Percentiles rank a stretch among this genome's conserved stretches.
phyloP scores from a whole-genome alignment of 2,888 invertebrate species.

The Apamea anceps region DNA sequence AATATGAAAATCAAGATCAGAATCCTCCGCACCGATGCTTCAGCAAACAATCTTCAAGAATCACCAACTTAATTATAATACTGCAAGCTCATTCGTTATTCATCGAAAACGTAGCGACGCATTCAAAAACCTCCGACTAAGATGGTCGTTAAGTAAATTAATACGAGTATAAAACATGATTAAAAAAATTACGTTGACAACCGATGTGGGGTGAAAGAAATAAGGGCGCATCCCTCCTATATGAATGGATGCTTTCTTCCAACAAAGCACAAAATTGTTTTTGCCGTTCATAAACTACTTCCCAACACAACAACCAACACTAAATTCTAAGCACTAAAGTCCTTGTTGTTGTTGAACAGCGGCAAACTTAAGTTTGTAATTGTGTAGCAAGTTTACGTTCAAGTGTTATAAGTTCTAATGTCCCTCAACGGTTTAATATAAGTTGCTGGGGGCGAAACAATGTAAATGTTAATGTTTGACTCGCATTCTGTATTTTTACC shows the following conservation, averaged over 20 bases:
- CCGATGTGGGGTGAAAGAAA: conserved; percentile 75
- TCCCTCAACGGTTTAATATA: conserved; percentile 86
- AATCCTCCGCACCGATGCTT: conserved; percentile 69
- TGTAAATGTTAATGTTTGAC: conserved; percentile 86
- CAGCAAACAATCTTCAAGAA: conserved; percentile 76
- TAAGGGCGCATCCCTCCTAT: conserved; percentile 82
- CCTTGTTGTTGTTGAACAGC: conserved; percentile 46
- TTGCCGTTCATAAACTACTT: conserved; percentile 44
- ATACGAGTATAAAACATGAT: conserved; percentile 90
- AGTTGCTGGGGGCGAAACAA: conserved; percentile 85
- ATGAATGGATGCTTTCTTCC: conserved; percentile 84
- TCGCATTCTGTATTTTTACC: conserved; percentile 83
- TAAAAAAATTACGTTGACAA: conserved; percentile 89
- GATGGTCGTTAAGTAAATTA: conserved; percentile 89
- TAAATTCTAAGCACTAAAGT: conserved; percentile 58
- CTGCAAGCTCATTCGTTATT: conserved; percentile 85
- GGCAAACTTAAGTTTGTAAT: conserved; percentile 75
- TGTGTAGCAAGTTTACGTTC: conserved; percentile 84
- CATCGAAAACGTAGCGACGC: conserved; percentile 86
- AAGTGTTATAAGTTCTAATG: conserved; percentile 89
- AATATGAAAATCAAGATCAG: conserved; percentile 60
- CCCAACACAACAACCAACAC: conserved; percentile 61
- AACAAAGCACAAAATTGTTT: conserved; percentile 65
- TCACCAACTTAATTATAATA: conserved; percentile 69
- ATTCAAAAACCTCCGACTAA: conserved; percentile 82